Base-by-base conservation (phyloP, 2,888 invertebrate species). In the Scelioninae gen. 1 region DNA sequence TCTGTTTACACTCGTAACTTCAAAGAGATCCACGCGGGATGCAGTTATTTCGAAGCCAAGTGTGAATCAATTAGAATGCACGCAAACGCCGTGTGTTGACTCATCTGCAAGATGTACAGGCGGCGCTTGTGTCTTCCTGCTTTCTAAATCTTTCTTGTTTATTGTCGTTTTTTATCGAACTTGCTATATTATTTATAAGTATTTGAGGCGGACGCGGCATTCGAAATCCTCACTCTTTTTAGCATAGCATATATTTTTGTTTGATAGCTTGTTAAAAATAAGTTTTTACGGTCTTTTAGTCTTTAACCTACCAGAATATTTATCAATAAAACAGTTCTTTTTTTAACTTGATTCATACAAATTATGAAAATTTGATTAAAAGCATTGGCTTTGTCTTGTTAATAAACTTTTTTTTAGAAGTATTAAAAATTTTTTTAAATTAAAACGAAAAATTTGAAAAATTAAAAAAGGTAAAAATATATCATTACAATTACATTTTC, bases 1-100 rank as follows among this genome's bases (percentile, higher is more conserved):
- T 68, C 85, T 91, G 90, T 91, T 92, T 91, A 91, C 87, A 85
- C 87, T 90, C 89, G 87, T 91, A 91, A 91, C 88, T 91, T 89
- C 88, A 86, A 87, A 86, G 88, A 85, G 72, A 68, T 56, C 38
- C 66, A 55, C 11, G 62, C 77, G 77, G 58, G 56, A 53, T 77
- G 83, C 68, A 74, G 77, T 82, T 79, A 79, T 79, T 84, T 77
- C 76, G 55, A 45, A 60, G 72, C 72, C 62, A 45, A 53, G 77
- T 62, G 71, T 78, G 78, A 78, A 78, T 71, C 78, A 78, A 78
- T 78, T 71, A 71, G 58, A 78, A 71, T 65, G 65, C 78, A 65
- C 49, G 40, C 62, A 62, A 51, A 74, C 56, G 55, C 56, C 45
- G 43, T 11, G 45, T 53, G 63, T 58, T 66, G 63, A 66, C 45